Conservation (phyloP, 2,113 vertebrate genomes). For the Diphyllodes magnificus region DNA sequence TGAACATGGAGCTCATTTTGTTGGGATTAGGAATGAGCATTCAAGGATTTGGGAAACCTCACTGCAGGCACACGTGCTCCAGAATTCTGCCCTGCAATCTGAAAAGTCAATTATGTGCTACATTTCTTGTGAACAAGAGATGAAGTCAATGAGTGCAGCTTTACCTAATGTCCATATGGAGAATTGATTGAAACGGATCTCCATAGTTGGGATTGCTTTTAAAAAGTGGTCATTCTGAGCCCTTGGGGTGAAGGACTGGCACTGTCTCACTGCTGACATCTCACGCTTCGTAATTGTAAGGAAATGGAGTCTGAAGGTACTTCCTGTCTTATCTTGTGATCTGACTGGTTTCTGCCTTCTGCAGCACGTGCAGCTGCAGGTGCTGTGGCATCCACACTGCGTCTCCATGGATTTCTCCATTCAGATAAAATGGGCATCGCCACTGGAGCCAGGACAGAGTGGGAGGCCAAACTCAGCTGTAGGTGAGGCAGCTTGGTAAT, state of each 20-base stretch:
- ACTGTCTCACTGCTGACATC: background rate
- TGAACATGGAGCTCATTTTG: background rate
- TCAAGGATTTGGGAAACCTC: background rate
- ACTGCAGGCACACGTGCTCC: background rate
- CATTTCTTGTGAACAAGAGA: background rate
- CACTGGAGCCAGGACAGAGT: background rate
- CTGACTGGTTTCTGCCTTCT: background rate
- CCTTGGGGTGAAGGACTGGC: background rate
- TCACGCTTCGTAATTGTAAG: background rate
- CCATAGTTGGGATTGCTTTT: background rate
- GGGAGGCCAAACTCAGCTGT: background rate
- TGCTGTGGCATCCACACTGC: background rate
- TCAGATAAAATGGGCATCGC: background rate
- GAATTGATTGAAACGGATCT: background rate
- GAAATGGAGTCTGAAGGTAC: background rate
- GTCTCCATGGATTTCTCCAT: background rate
- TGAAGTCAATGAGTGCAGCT: background rate
- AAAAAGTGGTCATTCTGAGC: background rate
- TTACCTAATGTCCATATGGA: background rate
- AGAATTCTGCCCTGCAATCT: background rate
- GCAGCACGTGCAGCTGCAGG: background rate
- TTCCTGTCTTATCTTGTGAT: background rate
- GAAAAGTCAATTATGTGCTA: slow-evolving; percentile 4
- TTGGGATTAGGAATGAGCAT: background rate
- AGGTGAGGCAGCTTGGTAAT: background rate